phyloP scores from a whole-genome alignment of 2,888 invertebrate species.

The Sinodicranocentrus sp. region DNA sequence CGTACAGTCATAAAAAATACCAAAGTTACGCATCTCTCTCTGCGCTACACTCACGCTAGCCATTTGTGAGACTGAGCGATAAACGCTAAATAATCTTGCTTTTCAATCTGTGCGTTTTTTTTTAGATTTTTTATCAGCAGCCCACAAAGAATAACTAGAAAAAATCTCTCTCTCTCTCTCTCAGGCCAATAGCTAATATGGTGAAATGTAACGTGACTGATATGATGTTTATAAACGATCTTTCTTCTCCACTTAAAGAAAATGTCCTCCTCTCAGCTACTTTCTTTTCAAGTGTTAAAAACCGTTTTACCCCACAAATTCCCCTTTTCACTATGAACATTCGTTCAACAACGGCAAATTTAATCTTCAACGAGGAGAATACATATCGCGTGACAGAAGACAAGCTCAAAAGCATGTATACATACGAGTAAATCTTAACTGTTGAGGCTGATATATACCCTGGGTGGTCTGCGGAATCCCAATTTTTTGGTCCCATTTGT shows the following conservation, averaged over 20 bases:
- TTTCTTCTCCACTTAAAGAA: constrained; percentile 24
- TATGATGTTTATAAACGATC: constrained; percentile 47
- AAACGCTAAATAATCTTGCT: constrained; percentile 55
- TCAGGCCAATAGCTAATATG: constrained; percentile 45
- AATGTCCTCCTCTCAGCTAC: constrained; percentile 13
- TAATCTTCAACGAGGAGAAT: constrained; percentile 34
- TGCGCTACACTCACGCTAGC: constrained; percentile 5
- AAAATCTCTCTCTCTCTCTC: no score
- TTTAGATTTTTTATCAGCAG: constrained; percentile 53
- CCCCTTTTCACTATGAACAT: not conserved
- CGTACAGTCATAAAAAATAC: not conserved
- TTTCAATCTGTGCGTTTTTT: constrained; percentile 47
- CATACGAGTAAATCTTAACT: not conserved
- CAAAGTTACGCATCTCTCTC: not conserved
- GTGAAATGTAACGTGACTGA: constrained; percentile 56
- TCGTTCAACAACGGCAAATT: constrained; percentile 25
- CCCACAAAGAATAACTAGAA: constrained; percentile 35
- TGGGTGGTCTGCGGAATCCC: constrained; percentile 52
- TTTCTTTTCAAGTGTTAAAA: constrained; percentile 35
- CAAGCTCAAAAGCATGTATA: constrained; percentile 1
- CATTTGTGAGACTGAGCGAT: constrained; percentile 36
- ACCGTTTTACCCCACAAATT: not conserved
- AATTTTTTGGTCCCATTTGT: constrained; percentile 60
- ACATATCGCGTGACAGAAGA: constrained; percentile 6
- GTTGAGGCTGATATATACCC: constrained; percentile 1